These are phyloP conservation scores for Stictocephala bisonia DNA, from an alignment of 2,888 invertebrate genomes.

Conservation along the genomic window DNA sequence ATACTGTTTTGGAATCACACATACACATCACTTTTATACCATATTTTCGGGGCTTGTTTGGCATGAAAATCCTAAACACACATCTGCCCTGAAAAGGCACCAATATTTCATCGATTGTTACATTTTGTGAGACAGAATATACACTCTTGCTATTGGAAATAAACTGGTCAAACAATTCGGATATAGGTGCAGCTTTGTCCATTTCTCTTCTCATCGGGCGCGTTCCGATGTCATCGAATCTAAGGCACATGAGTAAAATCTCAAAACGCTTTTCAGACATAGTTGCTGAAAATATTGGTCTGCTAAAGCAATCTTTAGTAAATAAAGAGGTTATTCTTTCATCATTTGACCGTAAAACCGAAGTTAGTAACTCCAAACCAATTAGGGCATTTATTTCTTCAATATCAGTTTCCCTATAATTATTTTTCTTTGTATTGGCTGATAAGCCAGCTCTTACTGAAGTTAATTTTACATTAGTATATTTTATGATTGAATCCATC, in stretches of 20 bases:
- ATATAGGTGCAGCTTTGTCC: slow-evolving; percentile 46
- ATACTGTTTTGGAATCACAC: slow-evolving; percentile 54
- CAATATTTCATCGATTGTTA: slow-evolving; percentile 22
- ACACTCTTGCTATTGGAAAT: slow-evolving; percentile 37
- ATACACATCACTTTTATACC: slow-evolving; percentile 55
- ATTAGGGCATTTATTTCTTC: slow-evolving; percentile 43
- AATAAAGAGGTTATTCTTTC: slow-evolving; percentile 37
- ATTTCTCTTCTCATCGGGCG: slow-evolving; percentile 23
- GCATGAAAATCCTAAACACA: slow-evolving; percentile 55
- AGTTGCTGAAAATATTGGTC: slow-evolving; percentile 36
- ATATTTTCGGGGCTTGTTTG: slow-evolving; percentile 57
- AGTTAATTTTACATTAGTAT: slow-evolving; percentile 15
- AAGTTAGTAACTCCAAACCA: slow-evolving; percentile 33
- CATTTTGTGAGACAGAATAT: slow-evolving; percentile 23
- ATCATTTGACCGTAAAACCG: slow-evolving; percentile 19
- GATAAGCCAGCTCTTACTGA: neutral
- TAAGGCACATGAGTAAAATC: slow-evolving; percentile 24
- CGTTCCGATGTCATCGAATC: slow-evolving; percentile 36
- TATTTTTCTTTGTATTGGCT: slow-evolving; percentile 14
- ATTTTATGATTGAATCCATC: slow-evolving; percentile 5
- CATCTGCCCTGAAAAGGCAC: slow-evolving; percentile 43
- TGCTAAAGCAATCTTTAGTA: slow-evolving; percentile 37
- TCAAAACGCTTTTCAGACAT: slow-evolving; percentile 42
- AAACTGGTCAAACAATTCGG: slow-evolving; percentile 44
- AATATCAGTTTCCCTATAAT: slow-evolving; percentile 34